phyloP scores from a whole-genome alignment of 2,113 vertebrate genomes.

The Crypturellus undulatus region DNA sequence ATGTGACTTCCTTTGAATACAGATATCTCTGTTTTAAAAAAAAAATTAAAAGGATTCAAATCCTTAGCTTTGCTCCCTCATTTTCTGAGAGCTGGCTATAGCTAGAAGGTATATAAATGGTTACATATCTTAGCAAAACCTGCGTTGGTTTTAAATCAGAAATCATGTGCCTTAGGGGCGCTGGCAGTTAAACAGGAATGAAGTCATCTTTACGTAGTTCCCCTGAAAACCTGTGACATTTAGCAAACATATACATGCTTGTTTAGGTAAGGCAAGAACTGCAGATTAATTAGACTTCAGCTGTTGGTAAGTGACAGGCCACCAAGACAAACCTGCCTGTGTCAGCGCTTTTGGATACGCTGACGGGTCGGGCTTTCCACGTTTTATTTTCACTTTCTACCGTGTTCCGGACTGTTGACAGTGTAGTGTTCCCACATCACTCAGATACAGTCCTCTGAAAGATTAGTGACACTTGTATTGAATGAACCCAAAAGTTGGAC shows the following conservation, averaged over 20 bases:
- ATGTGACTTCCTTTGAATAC: not conserved
- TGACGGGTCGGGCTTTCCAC: not conserved
- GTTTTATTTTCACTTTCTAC: slow-evolving; percentile 20
- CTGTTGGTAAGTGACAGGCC: not conserved
- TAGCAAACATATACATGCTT: not conserved
- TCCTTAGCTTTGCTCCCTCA: not conserved
- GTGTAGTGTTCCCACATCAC: not conserved
- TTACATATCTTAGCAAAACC: not conserved
- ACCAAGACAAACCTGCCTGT: slow-evolving; percentile 5
- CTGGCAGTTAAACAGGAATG: not conserved
- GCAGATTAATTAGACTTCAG: not conserved
- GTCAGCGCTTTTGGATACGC: slow-evolving; percentile 14
- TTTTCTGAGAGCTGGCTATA: not conserved
- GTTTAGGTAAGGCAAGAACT: not conserved
- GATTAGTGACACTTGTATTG: not conserved
- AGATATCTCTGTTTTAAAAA: not conserved
- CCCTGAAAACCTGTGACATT: not conserved
- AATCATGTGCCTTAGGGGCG: not conserved
- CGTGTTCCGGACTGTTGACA: slow-evolving; percentile 40
- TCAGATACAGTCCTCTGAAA: not conserved
- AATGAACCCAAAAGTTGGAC: not conserved
- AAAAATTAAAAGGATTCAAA: not conserved
- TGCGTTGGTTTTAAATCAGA: not conserved
- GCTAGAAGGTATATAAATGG: no score
- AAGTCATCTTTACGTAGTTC: not conserved